A percentile compares a stretch with the other conserved stretches of the same genome.
Conservation (phyloP, 2,113 vertebrate genomes). For the Anolis carolinensis region DNA sequence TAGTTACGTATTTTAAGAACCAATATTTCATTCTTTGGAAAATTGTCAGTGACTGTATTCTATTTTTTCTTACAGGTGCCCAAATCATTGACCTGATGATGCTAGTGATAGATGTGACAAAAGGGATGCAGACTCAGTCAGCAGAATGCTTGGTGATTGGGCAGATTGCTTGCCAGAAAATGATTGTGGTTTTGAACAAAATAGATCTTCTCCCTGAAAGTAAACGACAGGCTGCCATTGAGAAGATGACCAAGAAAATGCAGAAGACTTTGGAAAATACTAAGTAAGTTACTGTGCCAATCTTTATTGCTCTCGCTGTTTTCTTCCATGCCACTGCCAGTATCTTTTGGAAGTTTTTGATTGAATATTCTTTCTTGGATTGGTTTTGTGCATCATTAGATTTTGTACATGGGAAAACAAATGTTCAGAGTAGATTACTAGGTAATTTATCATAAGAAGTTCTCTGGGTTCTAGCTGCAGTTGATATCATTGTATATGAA, state of each 20-base stretch:
- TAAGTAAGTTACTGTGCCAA: constrained; percentile 78
- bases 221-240: constrained; percentile 88
- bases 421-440: not conserved
- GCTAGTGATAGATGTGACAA: constrained; percentile 96
- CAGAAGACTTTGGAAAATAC: constrained; percentile 96
- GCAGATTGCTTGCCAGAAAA: constrained; percentile 91
- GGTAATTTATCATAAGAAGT: not conserved
- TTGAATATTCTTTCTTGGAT: not conserved
- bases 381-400: not conserved
- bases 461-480: not conserved
- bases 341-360: not conserved
- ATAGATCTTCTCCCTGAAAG: constrained; percentile 87
- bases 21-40: constrained; percentile 2
- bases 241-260: constrained; percentile 96
- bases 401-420: not conserved
- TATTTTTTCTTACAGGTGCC: constrained; percentile 80
- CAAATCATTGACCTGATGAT: constrained; percentile 99
- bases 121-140: constrained; percentile 97
- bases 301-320: not conserved
- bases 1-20: constrained; percentile 6
- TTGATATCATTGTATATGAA: not conserved
- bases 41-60: constrained; percentile 46
- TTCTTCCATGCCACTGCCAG: not conserved
- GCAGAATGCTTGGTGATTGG: constrained; percentile 97
- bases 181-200: constrained; percentile 97